Percentiles rank a stretch among this genome's conserved stretches.
These are phyloP conservation scores for Clupea harengus DNA, from an alignment of 2,113 vertebrate species.

Conservation along the genomic window DNA sequence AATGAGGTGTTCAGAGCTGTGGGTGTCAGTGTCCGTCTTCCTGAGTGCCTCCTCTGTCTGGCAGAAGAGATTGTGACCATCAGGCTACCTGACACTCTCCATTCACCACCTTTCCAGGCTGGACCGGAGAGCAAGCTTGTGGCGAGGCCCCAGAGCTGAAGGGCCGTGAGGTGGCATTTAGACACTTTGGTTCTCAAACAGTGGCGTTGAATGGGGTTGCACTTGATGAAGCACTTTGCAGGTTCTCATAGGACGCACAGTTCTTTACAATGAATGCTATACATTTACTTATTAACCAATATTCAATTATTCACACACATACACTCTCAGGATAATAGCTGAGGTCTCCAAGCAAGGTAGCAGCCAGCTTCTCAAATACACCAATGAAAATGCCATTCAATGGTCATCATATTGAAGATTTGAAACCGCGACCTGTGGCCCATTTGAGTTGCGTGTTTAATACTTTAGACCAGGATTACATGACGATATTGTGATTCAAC, in stretches of 20 bases:
- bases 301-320: background rate
- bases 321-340: background rate
- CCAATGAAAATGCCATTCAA: background rate
- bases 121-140: background rate
- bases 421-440: background rate
- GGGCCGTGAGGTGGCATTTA: background rate
- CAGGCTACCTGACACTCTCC: background rate
- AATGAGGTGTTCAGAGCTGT: background rate
- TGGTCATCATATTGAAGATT: background rate
- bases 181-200: background rate
- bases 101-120: background rate
- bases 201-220: too few species aligned
- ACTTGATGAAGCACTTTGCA: background rate
- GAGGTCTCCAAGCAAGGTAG: background rate
- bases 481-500: too few species aligned
- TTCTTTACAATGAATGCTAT: background rate
- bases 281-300: background rate
- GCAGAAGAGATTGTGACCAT: background rate
- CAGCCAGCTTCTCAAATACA: background rate
- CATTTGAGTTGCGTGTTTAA: too few species aligned
- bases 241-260: background rate
- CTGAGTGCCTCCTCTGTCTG: background rate
- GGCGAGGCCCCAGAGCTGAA: background rate
- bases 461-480: too few species aligned
- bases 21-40: background rate